These are phyloP conservation scores for Chrosomus eos DNA, from an alignment of 2,797 vertebrate genomes.

Conservation along the genomic window DNA sequence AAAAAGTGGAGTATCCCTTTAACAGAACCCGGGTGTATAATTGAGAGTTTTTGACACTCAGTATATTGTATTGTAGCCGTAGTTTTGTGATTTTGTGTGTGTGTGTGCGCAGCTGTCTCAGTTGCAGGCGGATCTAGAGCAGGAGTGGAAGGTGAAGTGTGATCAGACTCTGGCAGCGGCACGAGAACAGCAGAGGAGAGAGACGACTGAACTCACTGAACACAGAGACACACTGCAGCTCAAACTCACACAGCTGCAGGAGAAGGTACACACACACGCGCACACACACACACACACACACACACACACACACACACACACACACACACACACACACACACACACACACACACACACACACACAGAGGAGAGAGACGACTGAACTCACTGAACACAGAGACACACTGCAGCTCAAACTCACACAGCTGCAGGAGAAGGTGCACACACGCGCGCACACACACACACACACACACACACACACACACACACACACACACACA, in stretches of 20 bases:
- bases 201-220: conserved; percentile 78
- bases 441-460: background rate
- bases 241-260: conserved; percentile 79
- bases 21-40: background rate
- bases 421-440: conserved; percentile 86
- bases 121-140: conserved; percentile 85
- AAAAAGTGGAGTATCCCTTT: too few species aligned
- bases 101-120: conserved; percentile 76
- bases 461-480: conserved; percentile 73
- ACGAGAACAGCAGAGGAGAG: conserved; percentile 80
- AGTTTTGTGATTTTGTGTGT: background rate
- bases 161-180: conserved; percentile 76
- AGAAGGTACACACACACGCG: conserved; percentile 76
- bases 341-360: background rate
- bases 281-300: conserved; percentile 3
- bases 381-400: conserved; percentile 85
- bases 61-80: background rate
- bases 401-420: conserved; percentile 75
- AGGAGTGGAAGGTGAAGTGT: conserved; percentile 83
- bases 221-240: conserved; percentile 82
- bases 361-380: conserved; percentile 74
- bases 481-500: too few species aligned
- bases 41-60: background rate
- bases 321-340: conserved; percentile 63
- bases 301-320: background rate